Percentiles rank a stretch among this genome's conserved stretches.
phyloP scores from a whole-genome alignment of 2,113 vertebrate species.

The Monopterus albus region DNA sequence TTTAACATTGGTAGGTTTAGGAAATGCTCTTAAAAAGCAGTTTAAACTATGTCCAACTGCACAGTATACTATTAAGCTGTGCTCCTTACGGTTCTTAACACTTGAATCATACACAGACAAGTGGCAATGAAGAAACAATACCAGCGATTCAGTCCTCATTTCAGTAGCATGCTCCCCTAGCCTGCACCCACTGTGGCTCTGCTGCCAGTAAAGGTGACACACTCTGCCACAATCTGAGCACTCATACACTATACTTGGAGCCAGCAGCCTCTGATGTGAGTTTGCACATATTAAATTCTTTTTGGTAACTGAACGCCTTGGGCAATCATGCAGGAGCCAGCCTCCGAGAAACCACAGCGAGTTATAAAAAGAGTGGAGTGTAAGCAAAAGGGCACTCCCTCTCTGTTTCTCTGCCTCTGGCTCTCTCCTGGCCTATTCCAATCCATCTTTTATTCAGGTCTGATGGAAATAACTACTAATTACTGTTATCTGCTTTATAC shows the following conservation, averaged over 20 bases:
- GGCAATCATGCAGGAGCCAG: conserved; percentile 53
- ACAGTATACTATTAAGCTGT: conserved; percentile 15
- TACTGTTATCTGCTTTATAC: not conserved
- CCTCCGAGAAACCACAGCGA: conserved; percentile 32
- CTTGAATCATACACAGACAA: conserved; percentile 14
- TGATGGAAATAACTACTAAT: not conserved
- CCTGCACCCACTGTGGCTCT: conserved; percentile 13
- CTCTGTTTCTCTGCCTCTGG: too few relatives aligned
- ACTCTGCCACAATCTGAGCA: conserved; percentile 45
- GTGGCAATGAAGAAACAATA: too few relatives aligned
- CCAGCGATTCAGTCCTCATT: conserved; percentile 27
- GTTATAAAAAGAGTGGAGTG: conserved; percentile 66
- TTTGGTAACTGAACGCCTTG: conserved; percentile 55
- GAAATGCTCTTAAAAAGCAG: too few relatives aligned
- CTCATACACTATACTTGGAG: conserved; percentile 39
- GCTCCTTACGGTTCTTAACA: not conserved
- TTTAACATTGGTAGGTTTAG: too few relatives aligned
- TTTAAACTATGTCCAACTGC: not conserved
- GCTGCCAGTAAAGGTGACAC: conserved; percentile 52
- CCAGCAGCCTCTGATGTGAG: conserved; percentile 62
- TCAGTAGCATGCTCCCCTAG: too few relatives aligned
- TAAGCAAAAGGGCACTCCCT: conserved; percentile 50
- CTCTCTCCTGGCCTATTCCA: not conserved
- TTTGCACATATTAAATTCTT: conserved; percentile 62
- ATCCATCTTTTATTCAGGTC: conserved; percentile 1